Conservation (phyloP, 2,888 invertebrate genomes). For the Polydrusus pterygomalis region DNA sequence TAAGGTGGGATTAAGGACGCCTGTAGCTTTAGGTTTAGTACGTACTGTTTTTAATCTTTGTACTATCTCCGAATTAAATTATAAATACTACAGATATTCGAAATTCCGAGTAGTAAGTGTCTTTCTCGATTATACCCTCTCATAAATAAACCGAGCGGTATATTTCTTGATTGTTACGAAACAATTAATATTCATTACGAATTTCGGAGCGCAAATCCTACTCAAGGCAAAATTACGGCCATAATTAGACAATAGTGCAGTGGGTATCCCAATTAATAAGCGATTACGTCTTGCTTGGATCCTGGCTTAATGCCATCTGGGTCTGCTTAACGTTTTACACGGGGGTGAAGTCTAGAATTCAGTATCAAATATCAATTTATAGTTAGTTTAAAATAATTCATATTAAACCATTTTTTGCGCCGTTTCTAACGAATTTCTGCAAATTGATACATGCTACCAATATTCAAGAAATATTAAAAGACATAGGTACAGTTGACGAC, state of each 20-base stretch:
- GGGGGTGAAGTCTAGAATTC: not conserved
- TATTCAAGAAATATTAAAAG: no score
- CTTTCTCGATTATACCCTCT: constrained; percentile 17
- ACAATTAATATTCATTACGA: constrained; percentile 28
- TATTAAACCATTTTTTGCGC: no score
- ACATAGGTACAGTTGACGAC: no score
- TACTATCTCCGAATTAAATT: not conserved
- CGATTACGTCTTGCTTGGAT: constrained; percentile 27
- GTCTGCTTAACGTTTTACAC: constrained; percentile 10
- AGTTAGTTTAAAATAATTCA: no score
- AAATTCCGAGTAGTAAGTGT: constrained; percentile 2
- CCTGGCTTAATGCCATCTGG: constrained; percentile 30
- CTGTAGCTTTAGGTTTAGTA: no score
- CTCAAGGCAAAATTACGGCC: constrained; percentile 30
- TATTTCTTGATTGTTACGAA: constrained; percentile 25
- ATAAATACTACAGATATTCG: not conserved
- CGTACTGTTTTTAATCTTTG: no score
- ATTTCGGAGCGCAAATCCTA: constrained; percentile 24
- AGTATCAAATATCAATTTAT: no score
- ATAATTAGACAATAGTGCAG: constrained; percentile 31
- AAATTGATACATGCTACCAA: no score
- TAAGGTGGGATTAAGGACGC: no score
- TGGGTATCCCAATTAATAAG: constrained; percentile 31
- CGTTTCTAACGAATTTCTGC: no score
- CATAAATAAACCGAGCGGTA: constrained; percentile 22